Percentiles rank a stretch among this genome's conserved stretches.
Conservation (phyloP, 2,888 invertebrate genomes). For the Drosophila yooni region DNA sequence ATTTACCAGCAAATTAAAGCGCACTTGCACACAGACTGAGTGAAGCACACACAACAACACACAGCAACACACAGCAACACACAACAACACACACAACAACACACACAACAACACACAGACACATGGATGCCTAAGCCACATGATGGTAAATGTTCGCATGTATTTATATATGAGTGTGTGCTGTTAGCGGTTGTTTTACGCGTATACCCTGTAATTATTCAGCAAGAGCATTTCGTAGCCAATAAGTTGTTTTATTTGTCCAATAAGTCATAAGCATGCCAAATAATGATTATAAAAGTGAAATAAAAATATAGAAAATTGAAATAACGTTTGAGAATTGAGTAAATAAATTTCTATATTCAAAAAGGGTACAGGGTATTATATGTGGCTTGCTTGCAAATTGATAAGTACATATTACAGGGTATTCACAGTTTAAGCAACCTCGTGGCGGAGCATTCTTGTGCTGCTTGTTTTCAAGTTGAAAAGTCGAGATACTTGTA, state of each 20-base stretch:
- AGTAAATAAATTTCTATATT: background rate
- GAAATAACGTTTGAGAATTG: too few relatives aligned
- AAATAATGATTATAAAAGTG: too few relatives aligned
- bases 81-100: slow-evolving; percentile 27
- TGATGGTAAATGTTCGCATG: background rate
- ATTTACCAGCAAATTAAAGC: slow-evolving; percentile 78
- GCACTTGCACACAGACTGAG: slow-evolving; percentile 44
- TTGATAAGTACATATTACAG: background rate
- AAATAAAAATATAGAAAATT: too few relatives aligned
- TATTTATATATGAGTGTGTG: slow-evolving; percentile 5
- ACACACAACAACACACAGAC: slow-evolving; percentile 35
- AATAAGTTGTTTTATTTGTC: too few relatives aligned
- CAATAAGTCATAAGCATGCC: too few relatives aligned
- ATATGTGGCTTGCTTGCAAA: background rate
- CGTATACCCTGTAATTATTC: slow-evolving; percentile 27
- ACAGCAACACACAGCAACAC: slow-evolving; percentile 19
- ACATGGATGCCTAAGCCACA: slow-evolving; percentile 1
- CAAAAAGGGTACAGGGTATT: background rate
- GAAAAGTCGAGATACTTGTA: too few relatives aligned
- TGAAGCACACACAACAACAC: background rate
- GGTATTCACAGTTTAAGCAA: background rate
- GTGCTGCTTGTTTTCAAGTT: background rate
- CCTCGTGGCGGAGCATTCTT: background rate
- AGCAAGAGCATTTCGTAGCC: background rate
- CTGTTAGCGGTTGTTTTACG: slow-evolving; percentile 3